Evolutionary conservation across 2,113 vertebrate genomes (phyloP).

Genomic region (Pterophyllum scalare): DNA sequence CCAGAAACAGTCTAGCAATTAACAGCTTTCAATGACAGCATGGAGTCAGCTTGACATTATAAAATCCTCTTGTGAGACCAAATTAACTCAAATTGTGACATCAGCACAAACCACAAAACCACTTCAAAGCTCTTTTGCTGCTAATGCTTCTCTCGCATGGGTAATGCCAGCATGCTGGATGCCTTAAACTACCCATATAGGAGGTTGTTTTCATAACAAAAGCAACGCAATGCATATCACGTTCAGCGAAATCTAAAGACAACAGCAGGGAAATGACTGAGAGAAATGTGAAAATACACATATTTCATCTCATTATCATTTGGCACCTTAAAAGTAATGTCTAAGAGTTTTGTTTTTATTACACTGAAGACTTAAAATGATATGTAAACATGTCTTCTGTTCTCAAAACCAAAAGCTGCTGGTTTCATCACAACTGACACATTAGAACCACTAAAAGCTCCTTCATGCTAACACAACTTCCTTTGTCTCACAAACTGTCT

Average conservation of each 20-base stretch:
- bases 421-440: not conserved
- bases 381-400: not conserved
- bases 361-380: not conserved
- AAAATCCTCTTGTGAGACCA: slow-evolving; percentile 32
- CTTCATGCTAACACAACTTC: slow-evolving; percentile 26
- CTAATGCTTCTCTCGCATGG: slow-evolving; percentile 17
- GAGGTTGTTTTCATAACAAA: not conserved
- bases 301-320: not conserved
- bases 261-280: not conserved
- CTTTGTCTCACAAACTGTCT: not conserved
- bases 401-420: slow-evolving; percentile 1
- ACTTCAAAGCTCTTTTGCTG: slow-evolving; percentile 20
- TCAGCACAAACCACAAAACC: slow-evolving; percentile 8
- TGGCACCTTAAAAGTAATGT: not conserved
- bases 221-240: not conserved
- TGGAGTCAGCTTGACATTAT: slow-evolving; percentile 43
- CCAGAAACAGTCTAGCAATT: slow-evolving; percentile 32
- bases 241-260: not conserved
- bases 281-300: not conserved
- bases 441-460: not conserved
- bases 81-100: slow-evolving; percentile 21
- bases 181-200: not conserved
- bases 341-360: fast-evolving
- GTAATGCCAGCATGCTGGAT: not conserved
- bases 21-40: slow-evolving; percentile 37